Evolutionary conservation across 2,888 invertebrate species (phyloP).

Genomic region (Aspidapion aeneum): DNA sequence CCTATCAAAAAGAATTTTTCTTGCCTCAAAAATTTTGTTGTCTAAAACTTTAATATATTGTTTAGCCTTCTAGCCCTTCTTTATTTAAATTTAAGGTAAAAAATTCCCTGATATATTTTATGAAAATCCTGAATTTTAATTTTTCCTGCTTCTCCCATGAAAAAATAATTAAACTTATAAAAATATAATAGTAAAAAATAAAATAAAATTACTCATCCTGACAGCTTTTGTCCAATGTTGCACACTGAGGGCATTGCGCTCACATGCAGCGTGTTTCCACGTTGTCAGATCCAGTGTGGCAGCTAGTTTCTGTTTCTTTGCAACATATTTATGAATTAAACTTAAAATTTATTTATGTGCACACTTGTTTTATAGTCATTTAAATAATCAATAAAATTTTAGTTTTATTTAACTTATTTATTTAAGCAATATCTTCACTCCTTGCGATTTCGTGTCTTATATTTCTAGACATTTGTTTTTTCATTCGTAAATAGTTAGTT

Average conservation of each 20-base stretch:
- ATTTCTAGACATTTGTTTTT: background rate
- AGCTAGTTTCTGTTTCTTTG: background rate
- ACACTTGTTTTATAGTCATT: background rate
- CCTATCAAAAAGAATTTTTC: background rate
- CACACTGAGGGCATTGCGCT: background rate
- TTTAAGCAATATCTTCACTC: background rate
- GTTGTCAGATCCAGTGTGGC: background rate
- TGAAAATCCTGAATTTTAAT: background rate
- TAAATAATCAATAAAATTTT: too few relatives aligned
- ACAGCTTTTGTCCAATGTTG: background rate
- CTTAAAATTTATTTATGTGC: background rate
- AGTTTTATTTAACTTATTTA: background rate
- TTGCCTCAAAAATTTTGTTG: background rate
- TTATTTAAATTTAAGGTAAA: background rate
- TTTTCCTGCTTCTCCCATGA: background rate
- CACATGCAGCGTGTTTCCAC: background rate
- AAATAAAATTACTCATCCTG: background rate
- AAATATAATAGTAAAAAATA: background rate
- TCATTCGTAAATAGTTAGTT: background rate
- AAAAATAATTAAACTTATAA: background rate
- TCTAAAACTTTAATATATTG: background rate
- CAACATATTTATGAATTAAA: background rate
- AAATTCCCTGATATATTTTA: background rate
- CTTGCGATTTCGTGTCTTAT: background rate
- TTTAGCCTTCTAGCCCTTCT: background rate